Evolutionary conservation across 2,888 invertebrate genomes (phyloP), one percentile per base, ranked within the genome.

Genomic region (Helleia helle): DNA sequence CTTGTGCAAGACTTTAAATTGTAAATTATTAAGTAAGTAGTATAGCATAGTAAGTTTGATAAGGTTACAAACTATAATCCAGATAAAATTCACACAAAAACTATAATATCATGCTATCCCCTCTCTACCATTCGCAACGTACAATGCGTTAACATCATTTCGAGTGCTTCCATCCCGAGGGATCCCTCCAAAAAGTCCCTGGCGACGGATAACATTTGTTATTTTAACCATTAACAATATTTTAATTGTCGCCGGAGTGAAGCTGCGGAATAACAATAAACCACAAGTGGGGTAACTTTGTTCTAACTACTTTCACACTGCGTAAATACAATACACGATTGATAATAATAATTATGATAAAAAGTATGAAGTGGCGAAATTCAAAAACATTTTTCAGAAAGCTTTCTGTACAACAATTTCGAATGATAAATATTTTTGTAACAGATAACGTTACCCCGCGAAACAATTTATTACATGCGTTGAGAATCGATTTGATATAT

Each of bases 191-290:
- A 22, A 34, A 34, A 18, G 12, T 18, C 34, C 18, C 22, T 4
- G 22, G 62, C 56, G 67, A 60, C 50, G 47, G 54, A 62, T 65
- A 62, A 56, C 69, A 71, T 71, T 71, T 71, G 71, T 71, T 71
- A 71, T 69, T 69, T 58, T 67, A 65, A 62, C 65, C 66, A 67
- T 71, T 66, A 69, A 65, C 69, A 62, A 54, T 47, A 52, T 59
- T 65, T 64, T 71, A 71, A 71, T 71, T 62, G 70, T 57, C 60
- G 47, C 52, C 55, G 52, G 22, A 8, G 8, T 22, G 22, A 22
- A 8, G 8, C 22, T 56, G 40, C 36, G 44, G 36, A 40, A 37
- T 39, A 44, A 41, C 49, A 49, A 7, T n/a, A 39, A 30, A 29
- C 39, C 39, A 14, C 39, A 11, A 5, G 9, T 6, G 31, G 31